Evolutionary conservation across 2,113 vertebrate species (phyloP).

Genomic region (Lates calcarifer): DNA sequence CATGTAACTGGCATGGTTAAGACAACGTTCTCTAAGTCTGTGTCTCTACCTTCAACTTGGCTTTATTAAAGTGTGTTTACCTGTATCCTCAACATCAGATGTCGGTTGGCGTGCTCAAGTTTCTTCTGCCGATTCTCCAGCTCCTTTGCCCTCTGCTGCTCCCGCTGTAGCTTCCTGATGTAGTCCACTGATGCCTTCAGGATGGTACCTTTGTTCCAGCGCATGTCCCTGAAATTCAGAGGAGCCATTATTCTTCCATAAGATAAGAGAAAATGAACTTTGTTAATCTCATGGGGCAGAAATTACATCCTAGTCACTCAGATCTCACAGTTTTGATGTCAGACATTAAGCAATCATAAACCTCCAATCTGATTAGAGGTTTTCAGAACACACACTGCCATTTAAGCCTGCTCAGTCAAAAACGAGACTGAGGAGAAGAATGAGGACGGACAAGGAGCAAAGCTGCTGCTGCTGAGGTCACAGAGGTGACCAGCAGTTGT

Average conservation of each 20-base stretch:
- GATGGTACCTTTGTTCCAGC: constrained; percentile 99
- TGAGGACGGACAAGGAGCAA: neutral
- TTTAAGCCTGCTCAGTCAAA: neutral
- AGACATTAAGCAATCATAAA: neutral
- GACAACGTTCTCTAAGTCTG: too few species aligned
- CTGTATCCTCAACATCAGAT: constrained; percentile 96
- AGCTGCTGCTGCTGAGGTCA: constrained; percentile 1
- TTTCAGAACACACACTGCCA: neutral
- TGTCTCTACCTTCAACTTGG: neutral
- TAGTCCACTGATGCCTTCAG: constrained; percentile 98
- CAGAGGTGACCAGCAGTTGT: neutral
- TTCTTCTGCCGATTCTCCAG: constrained; percentile 97
- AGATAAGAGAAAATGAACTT: too few species aligned
- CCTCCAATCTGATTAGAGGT: neutral
- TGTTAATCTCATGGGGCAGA: too few species aligned
- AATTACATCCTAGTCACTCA: neutral
- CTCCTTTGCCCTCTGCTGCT: constrained; percentile 95
- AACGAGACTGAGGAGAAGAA: constrained; percentile 11
- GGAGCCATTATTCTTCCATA: constrained; percentile 19
- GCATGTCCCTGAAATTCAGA: constrained; percentile 90
- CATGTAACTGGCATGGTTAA: neutral
- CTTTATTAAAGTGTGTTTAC: constrained; percentile 72
- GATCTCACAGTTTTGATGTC: neutral
- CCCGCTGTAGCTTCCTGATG: constrained; percentile 94
- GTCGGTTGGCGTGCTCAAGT: constrained; percentile 94